Evolutionary conservation across 2,113 vertebrate species (phyloP).

Genomic region (Cochlearius cochlearius): DNA sequence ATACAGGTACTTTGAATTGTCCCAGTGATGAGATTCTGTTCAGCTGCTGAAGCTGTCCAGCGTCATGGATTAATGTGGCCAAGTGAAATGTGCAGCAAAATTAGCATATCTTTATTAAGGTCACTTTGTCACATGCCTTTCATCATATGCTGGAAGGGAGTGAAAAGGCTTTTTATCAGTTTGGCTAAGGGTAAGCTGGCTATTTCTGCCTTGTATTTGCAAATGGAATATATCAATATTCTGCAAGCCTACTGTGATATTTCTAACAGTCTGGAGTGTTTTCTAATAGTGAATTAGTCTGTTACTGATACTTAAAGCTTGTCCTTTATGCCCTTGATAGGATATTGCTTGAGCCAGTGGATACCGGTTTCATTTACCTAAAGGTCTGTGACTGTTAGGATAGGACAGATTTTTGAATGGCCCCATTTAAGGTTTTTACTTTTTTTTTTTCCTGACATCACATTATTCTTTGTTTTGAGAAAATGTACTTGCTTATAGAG

Average conservation of each 20-base stretch:
- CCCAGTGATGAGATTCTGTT: neutral
- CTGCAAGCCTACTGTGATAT: neutral
- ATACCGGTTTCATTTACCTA: neutral
- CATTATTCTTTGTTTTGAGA: neutral
- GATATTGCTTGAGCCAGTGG: neutral
- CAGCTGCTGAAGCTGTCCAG: neutral
- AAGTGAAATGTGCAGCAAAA: neutral
- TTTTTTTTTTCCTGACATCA: neutral
- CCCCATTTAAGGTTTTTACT: neutral
- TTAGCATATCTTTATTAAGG: neutral
- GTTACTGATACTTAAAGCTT: neutral
- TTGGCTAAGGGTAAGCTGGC: neutral
- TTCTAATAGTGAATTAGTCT: neutral
- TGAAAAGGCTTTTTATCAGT: neutral
- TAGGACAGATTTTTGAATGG: neutral
- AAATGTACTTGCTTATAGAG: neutral
- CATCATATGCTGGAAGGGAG: neutral
- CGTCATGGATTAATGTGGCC: neutral
- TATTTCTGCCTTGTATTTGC: neutral
- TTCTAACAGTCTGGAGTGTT: neutral
- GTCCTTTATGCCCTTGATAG: neutral
- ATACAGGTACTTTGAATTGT: neutral
- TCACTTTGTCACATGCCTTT: neutral
- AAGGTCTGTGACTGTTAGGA: neutral
- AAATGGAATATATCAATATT: neutral